Conservation (phyloP, 2,113 vertebrate species). For the Perccottus glenii region DNA sequence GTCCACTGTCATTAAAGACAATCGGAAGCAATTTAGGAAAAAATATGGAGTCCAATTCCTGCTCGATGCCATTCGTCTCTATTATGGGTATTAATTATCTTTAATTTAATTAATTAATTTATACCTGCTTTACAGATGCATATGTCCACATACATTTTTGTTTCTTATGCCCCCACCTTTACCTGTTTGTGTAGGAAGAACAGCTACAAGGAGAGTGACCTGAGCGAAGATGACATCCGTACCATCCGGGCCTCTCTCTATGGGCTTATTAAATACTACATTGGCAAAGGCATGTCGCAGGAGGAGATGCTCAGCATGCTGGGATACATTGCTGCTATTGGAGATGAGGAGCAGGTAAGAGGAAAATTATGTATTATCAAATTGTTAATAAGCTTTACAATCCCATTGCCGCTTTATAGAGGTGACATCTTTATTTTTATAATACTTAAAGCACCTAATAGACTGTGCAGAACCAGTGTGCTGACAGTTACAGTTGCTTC, state of each 20-base stretch:
- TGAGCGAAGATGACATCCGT: conserved; percentile 88
- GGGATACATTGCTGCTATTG: conserved; percentile 91
- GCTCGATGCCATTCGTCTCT: conserved; percentile 90
- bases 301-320: conserved; percentile 96
- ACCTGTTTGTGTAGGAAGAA: conserved; percentile 45
- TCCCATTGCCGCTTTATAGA: too few relatives aligned
- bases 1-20: conserved; percentile 96
- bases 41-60: conserved; percentile 96
- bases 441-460: too few relatives aligned
- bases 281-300: conserved; percentile 92
- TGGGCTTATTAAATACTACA: conserved; percentile 93
- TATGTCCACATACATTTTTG: neutral
- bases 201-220: conserved; percentile 79
- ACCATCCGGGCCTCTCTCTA: conserved; percentile 90
- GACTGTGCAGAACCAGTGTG: conserved; percentile 5
- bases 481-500: conserved; percentile 7
- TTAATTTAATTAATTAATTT: too few relatives aligned
- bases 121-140: neutral
- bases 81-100: conserved; percentile 87
- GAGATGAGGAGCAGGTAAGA: conserved; percentile 92
- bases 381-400: too few relatives aligned
- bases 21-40: conserved; percentile 93
- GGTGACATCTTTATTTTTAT: too few relatives aligned
- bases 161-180: neutral
- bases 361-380: neutral